Evolutionary conservation across 1,140 invertebrate species (phyloP).

Genomic region (Macrocentrus cingulum): DNA sequence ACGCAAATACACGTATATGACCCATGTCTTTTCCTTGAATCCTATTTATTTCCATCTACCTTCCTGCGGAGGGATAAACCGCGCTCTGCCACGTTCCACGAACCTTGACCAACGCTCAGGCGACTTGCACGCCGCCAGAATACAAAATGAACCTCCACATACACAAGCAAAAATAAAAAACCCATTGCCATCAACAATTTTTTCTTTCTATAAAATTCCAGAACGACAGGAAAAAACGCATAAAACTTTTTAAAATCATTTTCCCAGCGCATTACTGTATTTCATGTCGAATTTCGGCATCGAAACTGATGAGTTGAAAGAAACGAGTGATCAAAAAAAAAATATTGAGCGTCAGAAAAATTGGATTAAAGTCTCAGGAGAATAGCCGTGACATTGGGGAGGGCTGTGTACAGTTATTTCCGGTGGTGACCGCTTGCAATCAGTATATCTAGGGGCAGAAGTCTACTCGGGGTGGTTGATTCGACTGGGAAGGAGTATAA

Average conservation of each 20-base stretch:
- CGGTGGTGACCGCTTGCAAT: slow-evolving; percentile 13
- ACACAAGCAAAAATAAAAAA: too few species aligned
- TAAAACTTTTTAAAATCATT: too few species aligned
- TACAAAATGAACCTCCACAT: slow-evolving; percentile 29
- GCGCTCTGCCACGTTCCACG: slow-evolving; percentile 21
- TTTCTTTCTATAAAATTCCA: too few species aligned
- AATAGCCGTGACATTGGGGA: too few species aligned
- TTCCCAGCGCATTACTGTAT: too few species aligned
- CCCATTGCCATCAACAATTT: too few species aligned
- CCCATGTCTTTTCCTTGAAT: slow-evolving; percentile 25
- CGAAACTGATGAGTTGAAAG: too few species aligned
- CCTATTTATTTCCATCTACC: slow-evolving; percentile 32
- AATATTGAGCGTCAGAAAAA: too few species aligned
- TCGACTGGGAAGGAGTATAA: slow-evolving; percentile 9
- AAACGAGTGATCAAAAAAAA: too few species aligned
- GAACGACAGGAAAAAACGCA: too few species aligned
- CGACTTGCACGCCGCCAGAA: slow-evolving; percentile 27
- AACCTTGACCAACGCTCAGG: slow-evolving; percentile 33
- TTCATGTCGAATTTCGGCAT: too few species aligned
- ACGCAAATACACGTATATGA: slow-evolving; percentile 3
- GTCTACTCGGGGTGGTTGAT: background rate
- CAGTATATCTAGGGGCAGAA: background rate
- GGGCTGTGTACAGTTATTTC: background rate
- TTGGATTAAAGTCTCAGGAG: too few species aligned
- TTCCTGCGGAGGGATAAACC: slow-evolving; percentile 32